Evolutionary conservation across 2,888 invertebrate species (phyloP).

Genomic region (Eupithecia inturbata): DNA sequence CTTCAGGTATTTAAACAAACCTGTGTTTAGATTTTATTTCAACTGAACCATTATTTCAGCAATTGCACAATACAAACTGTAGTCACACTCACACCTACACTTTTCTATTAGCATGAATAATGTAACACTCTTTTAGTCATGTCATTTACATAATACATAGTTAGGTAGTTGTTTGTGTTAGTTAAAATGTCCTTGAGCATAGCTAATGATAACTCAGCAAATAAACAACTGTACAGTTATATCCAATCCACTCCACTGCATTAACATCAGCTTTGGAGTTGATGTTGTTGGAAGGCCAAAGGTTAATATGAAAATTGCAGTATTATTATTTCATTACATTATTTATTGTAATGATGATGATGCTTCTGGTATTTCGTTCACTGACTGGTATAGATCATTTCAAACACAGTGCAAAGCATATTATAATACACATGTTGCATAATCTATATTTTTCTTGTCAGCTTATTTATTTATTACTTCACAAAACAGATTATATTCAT

Average conservation of each 20-base stretch:
- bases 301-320: not conserved
- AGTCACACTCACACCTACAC: constrained; percentile 5
- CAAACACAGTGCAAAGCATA: too few species aligned
- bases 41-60: not conserved
- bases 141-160: constrained; percentile 1
- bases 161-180: too few species aligned
- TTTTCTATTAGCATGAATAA: constrained; percentile 20
- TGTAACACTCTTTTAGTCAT: constrained; percentile 18
- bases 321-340: not conserved
- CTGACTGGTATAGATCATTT: too few species aligned
- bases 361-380: too few species aligned
- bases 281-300: not conserved
- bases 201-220: not conserved
- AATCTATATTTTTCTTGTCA: too few species aligned
- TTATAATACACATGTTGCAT: too few species aligned
- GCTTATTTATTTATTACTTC: too few species aligned
- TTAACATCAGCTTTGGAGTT: not conserved
- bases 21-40: too few species aligned
- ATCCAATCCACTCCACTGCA: not conserved
- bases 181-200: not conserved
- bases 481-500: too few species aligned
- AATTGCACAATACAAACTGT: not conserved
- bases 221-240: not conserved
- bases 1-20: too few species aligned
- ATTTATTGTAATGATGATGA: too few species aligned